Percentiles rank a stretch among this genome's conserved stretches.
phyloP scores from a whole-genome alignment of 2,113 vertebrate species.

The Antennarius striatus region DNA sequence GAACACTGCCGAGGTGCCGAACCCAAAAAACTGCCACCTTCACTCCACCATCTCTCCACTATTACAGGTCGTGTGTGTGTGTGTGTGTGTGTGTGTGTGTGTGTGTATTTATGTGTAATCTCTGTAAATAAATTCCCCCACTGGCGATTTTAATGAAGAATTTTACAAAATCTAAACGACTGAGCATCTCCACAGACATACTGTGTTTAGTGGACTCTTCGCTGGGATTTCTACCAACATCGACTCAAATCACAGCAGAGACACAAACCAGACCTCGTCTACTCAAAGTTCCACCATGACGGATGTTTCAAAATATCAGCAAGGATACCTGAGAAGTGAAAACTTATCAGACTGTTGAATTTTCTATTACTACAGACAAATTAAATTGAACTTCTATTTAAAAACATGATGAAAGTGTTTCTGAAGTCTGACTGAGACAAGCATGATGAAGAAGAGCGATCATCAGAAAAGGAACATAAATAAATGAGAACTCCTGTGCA shows the following conservation, averaged over 20 bases:
- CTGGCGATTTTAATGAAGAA: too few species aligned
- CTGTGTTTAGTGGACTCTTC: background rate
- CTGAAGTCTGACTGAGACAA: background rate
- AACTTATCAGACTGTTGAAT: slow-evolving; percentile 29
- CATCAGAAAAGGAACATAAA: background rate
- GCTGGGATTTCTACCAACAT: background rate
- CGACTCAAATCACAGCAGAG: background rate
- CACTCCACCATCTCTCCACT: too few species aligned
- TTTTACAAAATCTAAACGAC: slow-evolving; percentile 7
- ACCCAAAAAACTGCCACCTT: too few species aligned
- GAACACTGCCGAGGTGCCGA: too few species aligned
- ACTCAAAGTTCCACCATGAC: slow-evolving; percentile 19
- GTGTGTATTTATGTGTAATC: too few species aligned
- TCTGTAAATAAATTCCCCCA: too few species aligned
- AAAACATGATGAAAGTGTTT: slow-evolving; percentile 14
- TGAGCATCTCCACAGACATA: background rate
- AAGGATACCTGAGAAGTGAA: slow-evolving; percentile 28
- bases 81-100: too few species aligned
- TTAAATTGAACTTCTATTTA: background rate
- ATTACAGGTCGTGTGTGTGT: too few species aligned
- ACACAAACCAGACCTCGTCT: background rate
- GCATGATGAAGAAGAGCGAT: background rate
- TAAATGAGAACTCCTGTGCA: background rate
- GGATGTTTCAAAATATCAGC: slow-evolving; percentile 17
- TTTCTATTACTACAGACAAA: slow-evolving; percentile 9